Base-by-base conservation (phyloP, 2,888 invertebrate genomes). In the Phyto melanocephala region DNA sequence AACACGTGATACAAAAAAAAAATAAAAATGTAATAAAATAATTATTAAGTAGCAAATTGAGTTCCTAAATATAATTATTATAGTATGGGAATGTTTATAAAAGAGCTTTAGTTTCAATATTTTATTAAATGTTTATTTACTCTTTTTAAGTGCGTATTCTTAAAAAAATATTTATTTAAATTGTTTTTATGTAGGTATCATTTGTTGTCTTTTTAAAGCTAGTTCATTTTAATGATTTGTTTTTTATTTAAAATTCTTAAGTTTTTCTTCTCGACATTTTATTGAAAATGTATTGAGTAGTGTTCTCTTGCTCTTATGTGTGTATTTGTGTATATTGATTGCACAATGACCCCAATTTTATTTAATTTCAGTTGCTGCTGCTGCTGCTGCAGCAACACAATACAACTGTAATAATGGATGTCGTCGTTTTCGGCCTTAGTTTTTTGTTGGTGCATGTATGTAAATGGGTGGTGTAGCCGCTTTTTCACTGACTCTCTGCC, bases 321-420 rank as follows among this genome's bases (percentile, higher is more conserved):
- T 60, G 33, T 20, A 58, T 58, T 6, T 40, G 3, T 28, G 45
- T 60, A 54, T 78, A 82, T 82, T 82, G 82, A 79, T 82, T 82
- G 82, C 82, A 82, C 82, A 82, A 82, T 82, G 82, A 82, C 82
- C 82, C 82, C 82, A 79, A 71, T 71, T 78, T 71, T 28, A 35
- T 70, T 37, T 67, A 50, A 54, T 70, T 80, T 80, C 56, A 68
- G 17, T 60, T 78, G 54, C 8, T 65, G 52, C 10, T 68, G 37
- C 45, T 63, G 33, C 33, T 70, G 45, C 37, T 63, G 28, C 17
- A 20, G 22, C 42, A 37, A 37, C 45, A 35, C 60, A 56, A 28
- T 28, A 28, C 28, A 28, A 5, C 3, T 28, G 28, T 28, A 5
- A 28, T 3, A 5, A 28, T 3, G 28, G 28, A 28, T 28, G 28